Base-by-base conservation (phyloP, 2,113 vertebrate species). In the Macaca nemestrina region DNA sequence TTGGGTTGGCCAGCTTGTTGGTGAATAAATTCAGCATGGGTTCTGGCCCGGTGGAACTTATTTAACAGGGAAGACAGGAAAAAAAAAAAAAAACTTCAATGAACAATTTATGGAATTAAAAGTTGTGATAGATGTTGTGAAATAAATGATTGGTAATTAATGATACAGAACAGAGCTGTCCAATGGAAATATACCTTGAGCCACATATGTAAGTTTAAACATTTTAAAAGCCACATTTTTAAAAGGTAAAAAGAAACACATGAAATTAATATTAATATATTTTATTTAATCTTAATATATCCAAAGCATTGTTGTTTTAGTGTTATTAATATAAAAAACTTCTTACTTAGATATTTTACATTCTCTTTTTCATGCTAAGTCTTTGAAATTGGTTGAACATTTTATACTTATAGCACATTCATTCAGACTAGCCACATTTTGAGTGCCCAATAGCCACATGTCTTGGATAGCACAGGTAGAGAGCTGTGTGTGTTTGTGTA, bases 101-200 rank as follows among this genome's bases (percentile, higher is more conserved):
- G 82, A 80, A n/a, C 61, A 88, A 80, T 93, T 85, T 88, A 43
- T 72, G 13, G 78, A 90, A 68, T 92, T 72, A 72, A 82, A 86
- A 73, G 38, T 35, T 73, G 61, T 94, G 88, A n/a, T 50, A 18
- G 23, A 72, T 92, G 43, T 38, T 93, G 11, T 70, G 50, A 83
- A 59, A 25, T 32, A 67, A 27, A 35, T 64, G 57, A 17, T 55
- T 70, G n/a, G 70, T n/a, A 73, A 90, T 17, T 55, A 22, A 50
- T 67, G 25, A n/a, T 50, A 8, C 3, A 84, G 48, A 85, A 14
- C 45, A n/a, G 22, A 27, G 4, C 16, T 61, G 9, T 67, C 55
- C n/a, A 48, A 1, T 64, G 61, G 89, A 72, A 94, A 38, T 2
- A 30, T 0, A 11, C 8, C 0, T 11, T 2, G 3, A 50, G 35